These are phyloP conservation scores for Oreortyx pictus DNA, from an alignment of 2,797 vertebrate genomes.

Conservation along the genomic window DNA sequence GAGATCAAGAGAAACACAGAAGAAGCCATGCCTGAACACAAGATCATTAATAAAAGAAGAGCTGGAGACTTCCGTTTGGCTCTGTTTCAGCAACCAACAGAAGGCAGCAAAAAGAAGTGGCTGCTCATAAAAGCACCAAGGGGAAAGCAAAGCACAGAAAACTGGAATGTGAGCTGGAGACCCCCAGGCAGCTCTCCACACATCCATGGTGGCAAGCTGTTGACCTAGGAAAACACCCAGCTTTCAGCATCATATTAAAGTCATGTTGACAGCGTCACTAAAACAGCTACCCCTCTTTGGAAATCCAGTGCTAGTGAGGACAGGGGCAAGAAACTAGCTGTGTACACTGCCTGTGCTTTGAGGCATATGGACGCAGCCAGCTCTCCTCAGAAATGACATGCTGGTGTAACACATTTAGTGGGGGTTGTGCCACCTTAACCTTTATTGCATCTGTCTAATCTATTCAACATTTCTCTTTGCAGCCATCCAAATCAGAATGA, in stretches of 20 bases:
- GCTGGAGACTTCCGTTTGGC: background rate
- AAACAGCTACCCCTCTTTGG: background rate
- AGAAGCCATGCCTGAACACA: rapidly evolving
- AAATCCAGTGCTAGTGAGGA: background rate
- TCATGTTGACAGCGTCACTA: rapidly evolving
- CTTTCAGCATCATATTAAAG: background rate
- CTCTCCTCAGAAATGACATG: rapidly evolving
- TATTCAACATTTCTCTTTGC: background rate
- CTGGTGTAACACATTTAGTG: background rate
- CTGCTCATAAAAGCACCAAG: background rate
- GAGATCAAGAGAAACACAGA: background rate
- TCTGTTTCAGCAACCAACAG: background rate
- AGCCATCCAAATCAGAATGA: background rate
- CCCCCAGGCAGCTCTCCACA: background rate
- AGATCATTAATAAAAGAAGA: background rate
- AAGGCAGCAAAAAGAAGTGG: background rate
- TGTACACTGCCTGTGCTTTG: background rate
- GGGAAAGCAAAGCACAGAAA: background rate
- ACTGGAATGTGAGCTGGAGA: rapidly evolving
- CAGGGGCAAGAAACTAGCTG: background rate
- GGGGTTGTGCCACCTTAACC: background rate
- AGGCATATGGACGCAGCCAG: rapidly evolving
- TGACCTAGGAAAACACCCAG: background rate
- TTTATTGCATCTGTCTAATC: background rate
- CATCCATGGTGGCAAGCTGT: rapidly evolving